Evolutionary conservation across 2,888 invertebrate genomes (phyloP).

Genomic region (Coelinius sp.): DNA sequence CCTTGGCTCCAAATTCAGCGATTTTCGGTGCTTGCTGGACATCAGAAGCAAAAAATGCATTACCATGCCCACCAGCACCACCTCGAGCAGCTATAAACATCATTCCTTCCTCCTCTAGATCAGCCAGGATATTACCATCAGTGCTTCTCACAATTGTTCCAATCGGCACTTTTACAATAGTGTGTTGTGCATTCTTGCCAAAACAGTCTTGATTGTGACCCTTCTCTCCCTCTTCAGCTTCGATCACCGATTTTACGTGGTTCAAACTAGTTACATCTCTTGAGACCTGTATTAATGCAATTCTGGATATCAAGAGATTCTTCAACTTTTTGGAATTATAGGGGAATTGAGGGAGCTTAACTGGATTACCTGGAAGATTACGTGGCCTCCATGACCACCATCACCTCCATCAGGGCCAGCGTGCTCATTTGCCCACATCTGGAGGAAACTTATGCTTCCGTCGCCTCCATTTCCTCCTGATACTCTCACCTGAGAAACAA

Average conservation of each 20-base stretch:
- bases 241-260: constrained; percentile 75
- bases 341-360: too few relatives aligned
- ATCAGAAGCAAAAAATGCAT: constrained; percentile 89
- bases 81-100: constrained; percentile 96
- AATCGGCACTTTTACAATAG: constrained; percentile 83
- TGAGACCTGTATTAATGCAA: constrained; percentile 73
- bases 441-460: constrained; percentile 90
- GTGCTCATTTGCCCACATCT: constrained; percentile 84
- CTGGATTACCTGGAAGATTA: constrained; percentile 79
- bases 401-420: constrained; percentile 98
- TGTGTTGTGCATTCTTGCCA: constrained; percentile 85
- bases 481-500: constrained; percentile 72
- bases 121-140: constrained; percentile 77
- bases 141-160: constrained; percentile 81
- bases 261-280: constrained; percentile 80
- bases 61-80: constrained; percentile 96
- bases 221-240: constrained; percentile 80
- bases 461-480: constrained; percentile 93
- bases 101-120: constrained; percentile 77
- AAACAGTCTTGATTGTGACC: constrained; percentile 84
- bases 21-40: constrained; percentile 85
- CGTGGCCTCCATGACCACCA: constrained; percentile 96
- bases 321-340: not conserved
- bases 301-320: not conserved
- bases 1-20: constrained; percentile 88